These are phyloP conservation scores for Drosophila anomalata DNA, from an alignment of 2,888 invertebrate genomes.

Conservation along the genomic window DNA sequence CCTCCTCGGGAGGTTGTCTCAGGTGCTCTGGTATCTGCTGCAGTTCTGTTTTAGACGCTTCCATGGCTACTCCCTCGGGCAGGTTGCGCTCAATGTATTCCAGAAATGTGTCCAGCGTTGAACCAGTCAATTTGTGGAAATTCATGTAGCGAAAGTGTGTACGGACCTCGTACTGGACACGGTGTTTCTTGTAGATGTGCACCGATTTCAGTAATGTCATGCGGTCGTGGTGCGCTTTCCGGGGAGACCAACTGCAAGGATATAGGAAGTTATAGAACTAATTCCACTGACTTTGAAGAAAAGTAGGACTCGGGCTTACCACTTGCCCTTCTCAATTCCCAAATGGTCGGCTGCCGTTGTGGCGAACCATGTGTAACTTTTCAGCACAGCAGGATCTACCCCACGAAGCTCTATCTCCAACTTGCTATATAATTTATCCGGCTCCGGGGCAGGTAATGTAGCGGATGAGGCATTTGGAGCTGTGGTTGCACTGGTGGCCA, in stretches of 20 bases:
- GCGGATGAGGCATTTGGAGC: not conserved
- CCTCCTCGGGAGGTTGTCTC: slow-evolving; percentile 82
- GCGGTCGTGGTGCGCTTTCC: slow-evolving; percentile 90
- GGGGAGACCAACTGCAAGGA: slow-evolving; percentile 88
- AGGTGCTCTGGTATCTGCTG: slow-evolving; percentile 86
- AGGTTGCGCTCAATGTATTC: slow-evolving; percentile 5
- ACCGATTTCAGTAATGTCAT: slow-evolving; percentile 93
- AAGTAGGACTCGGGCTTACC: slow-evolving; percentile 83
- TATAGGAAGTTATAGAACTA: not conserved
- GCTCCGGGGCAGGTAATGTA: slow-evolving; percentile 49
- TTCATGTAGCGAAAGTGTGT: slow-evolving; percentile 95
- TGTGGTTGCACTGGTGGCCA: slow-evolving; percentile 19
- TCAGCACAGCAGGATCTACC: slow-evolving; percentile 93
- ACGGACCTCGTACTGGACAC: slow-evolving; percentile 97
- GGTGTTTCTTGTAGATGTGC: slow-evolving; percentile 96
- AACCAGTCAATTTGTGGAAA: slow-evolving; percentile 94
- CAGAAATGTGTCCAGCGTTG: slow-evolving; percentile 96
- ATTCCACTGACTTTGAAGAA: not conserved
- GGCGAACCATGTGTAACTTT: slow-evolving; percentile 94
- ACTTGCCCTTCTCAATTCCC: slow-evolving; percentile 89
- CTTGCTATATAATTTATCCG: slow-evolving; percentile 91
- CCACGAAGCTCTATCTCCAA: slow-evolving; percentile 94
- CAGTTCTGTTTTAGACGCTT: slow-evolving; percentile 88
- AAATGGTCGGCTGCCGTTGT: slow-evolving; percentile 92
- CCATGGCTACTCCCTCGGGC: slow-evolving; percentile 98